Percentiles rank a stretch among this genome's conserved stretches.
These are phyloP conservation scores for Phaedon cochleariae DNA, from an alignment of 2,888 invertebrate species.

Conservation along the genomic window DNA sequence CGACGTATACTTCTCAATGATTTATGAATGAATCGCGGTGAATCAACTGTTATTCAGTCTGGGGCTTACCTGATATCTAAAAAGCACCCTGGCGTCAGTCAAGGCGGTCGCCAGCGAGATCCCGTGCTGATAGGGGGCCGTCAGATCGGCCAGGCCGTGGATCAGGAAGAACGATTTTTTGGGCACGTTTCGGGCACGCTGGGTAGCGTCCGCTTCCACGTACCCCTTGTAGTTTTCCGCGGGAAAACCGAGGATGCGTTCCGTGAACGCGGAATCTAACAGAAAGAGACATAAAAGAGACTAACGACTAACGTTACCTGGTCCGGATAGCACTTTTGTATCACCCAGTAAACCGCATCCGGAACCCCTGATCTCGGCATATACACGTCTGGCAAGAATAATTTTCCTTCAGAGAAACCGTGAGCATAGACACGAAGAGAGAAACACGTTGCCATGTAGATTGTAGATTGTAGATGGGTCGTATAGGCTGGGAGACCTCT, in stretches of 20 bases:
- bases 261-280: constrained; percentile 94
- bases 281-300: neutral
- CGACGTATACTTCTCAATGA: too few species aligned
- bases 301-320: too few species aligned
- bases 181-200: constrained; percentile 87
- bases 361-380: too few species aligned
- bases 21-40: too few species aligned
- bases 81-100: constrained; percentile 87
- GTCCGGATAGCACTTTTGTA: too few species aligned
- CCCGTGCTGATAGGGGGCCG: constrained; percentile 94
- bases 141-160: constrained; percentile 92
- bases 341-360: too few species aligned
- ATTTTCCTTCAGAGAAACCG: too few species aligned
- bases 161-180: constrained; percentile 87
- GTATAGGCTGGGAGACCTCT: too few species aligned
- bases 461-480: too few species aligned
- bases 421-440: too few species aligned
- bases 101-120: constrained; percentile 88
- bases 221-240: constrained; percentile 89
- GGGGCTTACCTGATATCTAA: constrained; percentile 84
- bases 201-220: constrained; percentile 91
- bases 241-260: constrained; percentile 89
- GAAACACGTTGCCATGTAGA: too few species aligned
- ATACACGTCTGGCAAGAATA: too few species aligned
- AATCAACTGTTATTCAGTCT: neutral